Base-by-base conservation (phyloP, 2,888 invertebrate genomes). In the Tiphia femorata region DNA sequence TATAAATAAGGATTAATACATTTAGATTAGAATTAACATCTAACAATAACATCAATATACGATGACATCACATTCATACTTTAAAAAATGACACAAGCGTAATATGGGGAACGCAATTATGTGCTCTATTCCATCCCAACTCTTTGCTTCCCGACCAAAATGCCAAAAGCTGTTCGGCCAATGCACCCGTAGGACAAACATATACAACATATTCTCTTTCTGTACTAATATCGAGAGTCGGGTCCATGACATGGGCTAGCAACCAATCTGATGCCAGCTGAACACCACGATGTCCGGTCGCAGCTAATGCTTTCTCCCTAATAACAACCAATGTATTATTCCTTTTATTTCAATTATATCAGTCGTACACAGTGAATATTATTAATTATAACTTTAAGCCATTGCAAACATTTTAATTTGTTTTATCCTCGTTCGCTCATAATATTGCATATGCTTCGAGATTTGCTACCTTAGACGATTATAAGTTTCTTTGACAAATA, bases 211-310 rank as follows among this genome's bases (percentile, higher is more conserved):
- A 96, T 83, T 96, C 95, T 61, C 96, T 86, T 0, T 93, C 92
- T 27, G 88, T 88, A 42, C 89, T 88, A 46, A 90, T 89, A 80
- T 96, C 95, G 43, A 96, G 85, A 16, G 89, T 88, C 0, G 92
- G 88, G 84, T 96, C 96, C 77, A 93, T 92, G 0, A 95, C 94
- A 79, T 96, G 96, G 5, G 95, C 94, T 58, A 96, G 82, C 8
- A 96, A 85, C 96, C 96, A 96, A 79, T 96, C 95, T 0, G 94
- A 93, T 6, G 96, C 96, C 58, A 95, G 86, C 82, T 95, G 94
- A 20, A 95, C 93, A 60, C 94, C 93, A 55, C 92, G 87, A 81
- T 95, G 91, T 14, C 96, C 96, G 2, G 96, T 96, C 7, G 95
- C 95, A 12, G 95, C 94, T 59, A 96, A 84, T 3, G 96, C 95